Percentiles rank a stretch among this genome's conserved stretches.
These are phyloP conservation scores for Corythaixoides concolor DNA, from an alignment of 2,113 vertebrate species.

Conservation along the genomic window DNA sequence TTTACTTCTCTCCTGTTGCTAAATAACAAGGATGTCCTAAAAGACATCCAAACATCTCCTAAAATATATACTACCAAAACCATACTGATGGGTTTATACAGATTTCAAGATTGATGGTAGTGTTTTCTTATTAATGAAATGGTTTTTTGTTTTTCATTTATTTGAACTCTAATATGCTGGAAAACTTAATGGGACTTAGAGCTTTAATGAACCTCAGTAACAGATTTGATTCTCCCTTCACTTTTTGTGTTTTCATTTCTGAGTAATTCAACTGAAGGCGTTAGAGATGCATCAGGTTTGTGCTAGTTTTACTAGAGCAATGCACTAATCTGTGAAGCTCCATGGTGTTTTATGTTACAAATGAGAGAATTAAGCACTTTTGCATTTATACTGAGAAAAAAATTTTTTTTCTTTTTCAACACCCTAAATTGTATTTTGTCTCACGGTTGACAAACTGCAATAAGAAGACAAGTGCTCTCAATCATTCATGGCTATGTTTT, in stretches of 20 bases:
- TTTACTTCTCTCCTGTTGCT: neutral
- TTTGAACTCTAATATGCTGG: neutral
- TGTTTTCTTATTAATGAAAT: neutral
- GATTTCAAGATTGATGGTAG: neutral
- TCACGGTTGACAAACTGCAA: neutral
- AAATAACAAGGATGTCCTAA: neutral
- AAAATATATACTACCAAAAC: neutral
- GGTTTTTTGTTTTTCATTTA: neutral
- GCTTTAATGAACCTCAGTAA: neutral
- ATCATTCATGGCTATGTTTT: neutral
- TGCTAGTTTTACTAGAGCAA: neutral
- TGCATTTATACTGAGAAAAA: neutral
- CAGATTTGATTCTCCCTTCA: neutral
- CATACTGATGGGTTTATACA: neutral
- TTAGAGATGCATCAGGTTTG: neutral
- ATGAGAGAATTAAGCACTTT: neutral
- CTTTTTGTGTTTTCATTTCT: neutral
- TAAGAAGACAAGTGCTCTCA: neutral
- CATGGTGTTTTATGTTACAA: neutral
- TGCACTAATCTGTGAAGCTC: neutral
- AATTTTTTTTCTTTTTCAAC: neutral
- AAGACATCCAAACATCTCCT: neutral
- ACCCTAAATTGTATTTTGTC: neutral
- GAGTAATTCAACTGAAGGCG: neutral
- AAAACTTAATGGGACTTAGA: neutral